Evolutionary conservation across 1,140 invertebrate genomes (phyloP).

Genomic region (Pristionchus pacificus): DNA sequence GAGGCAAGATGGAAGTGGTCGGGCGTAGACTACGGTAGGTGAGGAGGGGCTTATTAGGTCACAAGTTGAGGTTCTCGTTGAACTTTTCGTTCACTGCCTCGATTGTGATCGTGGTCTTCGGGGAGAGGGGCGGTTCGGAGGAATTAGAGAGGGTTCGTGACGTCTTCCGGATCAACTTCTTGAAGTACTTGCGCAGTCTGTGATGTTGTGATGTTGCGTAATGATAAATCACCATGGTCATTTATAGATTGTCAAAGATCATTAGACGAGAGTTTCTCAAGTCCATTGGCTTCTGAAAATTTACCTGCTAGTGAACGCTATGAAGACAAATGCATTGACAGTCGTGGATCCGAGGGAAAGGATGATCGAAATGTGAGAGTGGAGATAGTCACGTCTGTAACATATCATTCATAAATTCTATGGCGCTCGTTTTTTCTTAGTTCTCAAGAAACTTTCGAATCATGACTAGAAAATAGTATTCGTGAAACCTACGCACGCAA

Average conservation of each 20-base stretch:
- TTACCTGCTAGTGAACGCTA: conserved; percentile 50
- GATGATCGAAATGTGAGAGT: conserved; percentile 49
- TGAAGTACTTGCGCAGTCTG: conserved; percentile 45
- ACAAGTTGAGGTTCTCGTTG: background rate
- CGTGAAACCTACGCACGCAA: too few relatives aligned
- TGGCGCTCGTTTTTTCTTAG: too few relatives aligned
- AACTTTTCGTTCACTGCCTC: conserved; percentile 22
- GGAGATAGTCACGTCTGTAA: conserved; percentile 53
- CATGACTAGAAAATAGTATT: too few relatives aligned
- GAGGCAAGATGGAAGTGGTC: too few relatives aligned
- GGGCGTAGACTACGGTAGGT: too few relatives aligned
- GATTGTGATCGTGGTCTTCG: conserved; percentile 41
- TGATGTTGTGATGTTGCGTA: conserved; percentile 2
- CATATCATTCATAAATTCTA: background rate
- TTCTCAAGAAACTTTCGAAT: too few relatives aligned
- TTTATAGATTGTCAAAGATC: too few relatives aligned
- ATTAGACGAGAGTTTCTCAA: too few relatives aligned
- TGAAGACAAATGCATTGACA: conserved; percentile 57
- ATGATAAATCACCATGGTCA: background rate
- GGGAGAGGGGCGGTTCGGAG: conserved; percentile 49
- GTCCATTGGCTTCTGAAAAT: too few relatives aligned
- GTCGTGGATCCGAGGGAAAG: conserved; percentile 53
- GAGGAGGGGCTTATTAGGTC: too few relatives aligned
- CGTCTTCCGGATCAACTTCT: conserved; percentile 52
- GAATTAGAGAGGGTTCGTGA: conserved; percentile 51